phyloP scores from a whole-genome alignment of 2,113 vertebrate genomes.

The Leucoraja erinaceus region DNA sequence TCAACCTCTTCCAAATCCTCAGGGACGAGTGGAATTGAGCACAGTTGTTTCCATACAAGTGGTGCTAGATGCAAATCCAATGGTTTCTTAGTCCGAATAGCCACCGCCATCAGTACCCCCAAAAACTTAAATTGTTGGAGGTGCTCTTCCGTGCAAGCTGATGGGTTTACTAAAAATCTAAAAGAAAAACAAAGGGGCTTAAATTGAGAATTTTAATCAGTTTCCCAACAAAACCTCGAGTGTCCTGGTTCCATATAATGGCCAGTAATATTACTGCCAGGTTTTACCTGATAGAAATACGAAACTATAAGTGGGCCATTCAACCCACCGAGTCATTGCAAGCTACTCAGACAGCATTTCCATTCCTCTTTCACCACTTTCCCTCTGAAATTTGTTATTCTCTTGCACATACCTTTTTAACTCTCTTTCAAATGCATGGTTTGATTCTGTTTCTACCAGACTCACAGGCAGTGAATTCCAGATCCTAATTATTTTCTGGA shows the following conservation, averaged over 20 bases:
- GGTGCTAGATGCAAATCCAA: constrained; percentile 67
- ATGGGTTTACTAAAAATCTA: constrained; percentile 67
- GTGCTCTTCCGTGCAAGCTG: constrained; percentile 57
- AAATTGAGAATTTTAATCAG: neutral
- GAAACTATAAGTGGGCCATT: too few relatives aligned
- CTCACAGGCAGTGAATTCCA: too few relatives aligned
- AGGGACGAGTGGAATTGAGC: constrained; percentile 59
- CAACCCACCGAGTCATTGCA: too few relatives aligned
- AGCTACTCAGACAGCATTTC: too few relatives aligned
- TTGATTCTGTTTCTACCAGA: too few relatives aligned
- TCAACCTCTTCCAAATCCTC: constrained; percentile 69
- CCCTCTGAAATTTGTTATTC: too few relatives aligned
- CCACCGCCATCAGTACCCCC: constrained; percentile 70
- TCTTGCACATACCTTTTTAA: too few relatives aligned
- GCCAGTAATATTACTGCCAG: neutral
- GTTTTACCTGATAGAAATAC: neutral
- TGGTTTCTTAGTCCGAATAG: constrained; percentile 68
- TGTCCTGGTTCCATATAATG: neutral
- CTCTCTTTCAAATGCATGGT: too few relatives aligned
- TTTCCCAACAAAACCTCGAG: neutral
- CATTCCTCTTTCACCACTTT: too few relatives aligned
- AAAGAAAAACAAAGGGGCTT: neutral
- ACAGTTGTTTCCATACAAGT: constrained; percentile 70
- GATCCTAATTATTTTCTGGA: too few relatives aligned
- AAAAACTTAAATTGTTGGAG: constrained; percentile 66